phyloP scores from a whole-genome alignment of 2,888 invertebrate genomes.

The Hofmannophila pseudospretella region DNA sequence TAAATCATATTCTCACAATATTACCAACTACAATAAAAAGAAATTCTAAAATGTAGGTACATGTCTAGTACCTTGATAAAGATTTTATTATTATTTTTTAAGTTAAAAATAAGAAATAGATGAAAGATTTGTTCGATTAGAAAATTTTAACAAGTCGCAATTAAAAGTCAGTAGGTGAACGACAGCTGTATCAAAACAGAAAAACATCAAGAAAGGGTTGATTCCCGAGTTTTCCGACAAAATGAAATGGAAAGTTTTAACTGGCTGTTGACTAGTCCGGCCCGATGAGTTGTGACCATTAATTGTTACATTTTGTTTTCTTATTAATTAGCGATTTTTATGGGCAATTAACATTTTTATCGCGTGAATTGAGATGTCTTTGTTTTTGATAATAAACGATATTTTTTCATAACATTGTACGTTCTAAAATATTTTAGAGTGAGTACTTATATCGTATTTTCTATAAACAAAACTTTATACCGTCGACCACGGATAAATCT shows the following conservation, averaged over 20 bases:
- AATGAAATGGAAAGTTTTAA: constrained; percentile 76
- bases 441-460: too few species aligned
- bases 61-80: too few species aligned
- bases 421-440: too few species aligned
- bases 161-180: constrained; percentile 46
- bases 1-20: neutral
- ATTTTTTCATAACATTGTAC: too few species aligned
- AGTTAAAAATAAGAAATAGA: neutral
- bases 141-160: constrained; percentile 62
- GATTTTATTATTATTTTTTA: neutral
- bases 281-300: constrained; percentile 56
- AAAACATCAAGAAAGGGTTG: constrained; percentile 53
- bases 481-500: too few species aligned
- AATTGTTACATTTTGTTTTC: constrained; percentile 38
- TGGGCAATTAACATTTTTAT: constrained; percentile 7
- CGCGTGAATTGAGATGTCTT: neutral
- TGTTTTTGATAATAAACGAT: neutral
- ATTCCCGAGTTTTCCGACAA: constrained; percentile 41
- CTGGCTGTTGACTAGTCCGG: constrained; percentile 42
- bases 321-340: constrained; percentile 27
- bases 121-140: constrained; percentile 37
- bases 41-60: too few species aligned
- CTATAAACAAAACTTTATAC: too few species aligned
- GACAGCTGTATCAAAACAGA: constrained; percentile 34
- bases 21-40: too few species aligned